phyloP scores from a whole-genome alignment of 92 coral and sea anemone genomes.

The Umimayanthus kanabou region DNA sequence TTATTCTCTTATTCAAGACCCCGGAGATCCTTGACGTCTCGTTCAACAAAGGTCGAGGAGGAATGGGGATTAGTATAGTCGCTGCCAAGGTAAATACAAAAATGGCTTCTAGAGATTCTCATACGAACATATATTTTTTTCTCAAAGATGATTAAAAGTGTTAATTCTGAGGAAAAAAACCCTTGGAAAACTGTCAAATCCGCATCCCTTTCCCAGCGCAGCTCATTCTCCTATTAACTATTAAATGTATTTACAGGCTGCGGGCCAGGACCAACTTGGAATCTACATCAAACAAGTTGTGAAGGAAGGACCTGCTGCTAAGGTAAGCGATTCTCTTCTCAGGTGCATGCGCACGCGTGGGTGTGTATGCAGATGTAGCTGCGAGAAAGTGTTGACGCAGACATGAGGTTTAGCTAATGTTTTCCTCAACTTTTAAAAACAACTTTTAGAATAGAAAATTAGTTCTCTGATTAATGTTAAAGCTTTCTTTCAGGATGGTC shows the following conservation, averaged over 20 bases:
- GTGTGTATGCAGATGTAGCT: too few species aligned
- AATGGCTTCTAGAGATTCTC: too few species aligned
- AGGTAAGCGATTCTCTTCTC: constrained; percentile 44
- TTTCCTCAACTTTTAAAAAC: too few species aligned
- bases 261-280: constrained; percentile 83
- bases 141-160: not conserved
- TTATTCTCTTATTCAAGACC: constrained; percentile 33
- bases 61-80: constrained; percentile 99
- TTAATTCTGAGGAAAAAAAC: not conserved
- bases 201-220: not conserved
- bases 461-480: not conserved
- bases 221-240: too few species aligned
- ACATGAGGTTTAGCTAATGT: too few species aligned
- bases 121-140: too few species aligned
- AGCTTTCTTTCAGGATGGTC: constrained; percentile 74
- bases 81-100: constrained; percentile 88
- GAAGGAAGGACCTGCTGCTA: constrained; percentile 92
- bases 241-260: constrained; percentile 61
- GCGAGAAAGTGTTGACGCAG: too few species aligned
- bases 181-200: too few species aligned
- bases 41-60: constrained; percentile 93
- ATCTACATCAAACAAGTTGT: constrained; percentile 96
- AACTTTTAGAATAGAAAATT: not conserved
- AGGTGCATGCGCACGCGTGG: not conserved
- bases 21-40: constrained; percentile 81